phyloP scores from a whole-genome alignment of 2,113 vertebrate genomes.

The Cyprinodon brontotheroides region DNA sequence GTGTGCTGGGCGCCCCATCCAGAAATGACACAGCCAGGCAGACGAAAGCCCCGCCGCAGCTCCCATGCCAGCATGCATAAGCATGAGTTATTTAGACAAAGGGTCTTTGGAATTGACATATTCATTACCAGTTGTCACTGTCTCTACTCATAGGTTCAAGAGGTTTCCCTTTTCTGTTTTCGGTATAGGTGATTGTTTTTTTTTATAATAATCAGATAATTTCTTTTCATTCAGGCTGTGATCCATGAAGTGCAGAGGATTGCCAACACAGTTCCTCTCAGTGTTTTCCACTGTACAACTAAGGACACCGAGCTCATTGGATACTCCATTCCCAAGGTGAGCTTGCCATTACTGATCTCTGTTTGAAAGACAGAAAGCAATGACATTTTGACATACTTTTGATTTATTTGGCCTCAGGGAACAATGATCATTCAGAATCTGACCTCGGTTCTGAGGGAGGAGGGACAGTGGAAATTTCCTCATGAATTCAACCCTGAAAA shows the following conservation, averaged over 20 bases:
- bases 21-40: too few relatives aligned
- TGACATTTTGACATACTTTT: not conserved
- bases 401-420: conserved; percentile 51
- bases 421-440: conserved; percentile 68
- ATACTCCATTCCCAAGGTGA: conserved; percentile 72
- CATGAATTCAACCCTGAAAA: conserved; percentile 75
- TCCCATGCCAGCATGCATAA: too few relatives aligned
- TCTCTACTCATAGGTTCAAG: not conserved
- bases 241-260: conserved; percentile 75
- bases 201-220: not conserved
- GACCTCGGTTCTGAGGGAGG: conserved; percentile 56
- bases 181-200: not conserved
- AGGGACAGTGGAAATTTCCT: conserved; percentile 74
- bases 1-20: too few relatives aligned
- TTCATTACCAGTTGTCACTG: too few relatives aligned
- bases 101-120: too few relatives aligned
- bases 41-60: too few relatives aligned
- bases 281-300: conserved; percentile 59
- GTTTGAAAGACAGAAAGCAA: not conserved
- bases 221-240: conserved; percentile 58
- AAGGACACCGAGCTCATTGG: conserved; percentile 69
- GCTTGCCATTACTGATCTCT: not conserved
- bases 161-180: too few relatives aligned
- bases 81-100: too few relatives aligned
- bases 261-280: conserved; percentile 67